phyloP scores from a whole-genome alignment of 1,140 invertebrate genomes.

The Nephotettix cincticeps region DNA sequence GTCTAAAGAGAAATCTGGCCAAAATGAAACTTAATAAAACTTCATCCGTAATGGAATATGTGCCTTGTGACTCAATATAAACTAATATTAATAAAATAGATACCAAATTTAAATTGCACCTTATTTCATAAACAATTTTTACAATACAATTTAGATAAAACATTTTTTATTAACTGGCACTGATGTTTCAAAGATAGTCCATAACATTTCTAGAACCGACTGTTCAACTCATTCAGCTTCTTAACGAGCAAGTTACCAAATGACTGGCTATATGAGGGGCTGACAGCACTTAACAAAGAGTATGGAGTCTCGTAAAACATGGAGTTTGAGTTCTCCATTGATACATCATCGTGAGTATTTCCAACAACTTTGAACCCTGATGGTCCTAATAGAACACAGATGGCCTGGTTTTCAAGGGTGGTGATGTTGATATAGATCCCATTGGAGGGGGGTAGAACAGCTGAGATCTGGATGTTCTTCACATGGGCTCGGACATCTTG shows the following conservation, averaged over 20 bases:
- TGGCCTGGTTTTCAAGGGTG: not conserved
- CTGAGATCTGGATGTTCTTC: not conserved
- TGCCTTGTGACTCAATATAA: no score
- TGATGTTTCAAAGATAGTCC: no score
- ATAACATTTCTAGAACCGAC: no score
- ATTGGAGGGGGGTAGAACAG: not conserved
- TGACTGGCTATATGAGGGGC: not conserved
- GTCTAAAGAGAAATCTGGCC: no score
- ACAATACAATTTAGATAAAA: no score
- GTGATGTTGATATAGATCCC: constrained; percentile 7
- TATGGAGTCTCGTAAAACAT: constrained; percentile 12
- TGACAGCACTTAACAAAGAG: not conserved
- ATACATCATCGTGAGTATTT: not conserved
- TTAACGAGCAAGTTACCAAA: constrained; percentile 12
- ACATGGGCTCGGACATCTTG: not conserved
- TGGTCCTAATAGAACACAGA: not conserved
- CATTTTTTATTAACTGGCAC: no score
- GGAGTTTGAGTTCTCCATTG: not conserved
- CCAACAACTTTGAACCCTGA: constrained; percentile 8
- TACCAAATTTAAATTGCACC: no score
- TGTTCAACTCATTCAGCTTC: constrained; percentile 2
- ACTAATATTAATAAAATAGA: no score
- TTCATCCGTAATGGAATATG: no score
- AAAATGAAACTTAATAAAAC: no score
- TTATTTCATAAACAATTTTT: no score